Conservation (phyloP, 2,797 vertebrate genomes). For the Gymnocypris eckloni region DNA sequence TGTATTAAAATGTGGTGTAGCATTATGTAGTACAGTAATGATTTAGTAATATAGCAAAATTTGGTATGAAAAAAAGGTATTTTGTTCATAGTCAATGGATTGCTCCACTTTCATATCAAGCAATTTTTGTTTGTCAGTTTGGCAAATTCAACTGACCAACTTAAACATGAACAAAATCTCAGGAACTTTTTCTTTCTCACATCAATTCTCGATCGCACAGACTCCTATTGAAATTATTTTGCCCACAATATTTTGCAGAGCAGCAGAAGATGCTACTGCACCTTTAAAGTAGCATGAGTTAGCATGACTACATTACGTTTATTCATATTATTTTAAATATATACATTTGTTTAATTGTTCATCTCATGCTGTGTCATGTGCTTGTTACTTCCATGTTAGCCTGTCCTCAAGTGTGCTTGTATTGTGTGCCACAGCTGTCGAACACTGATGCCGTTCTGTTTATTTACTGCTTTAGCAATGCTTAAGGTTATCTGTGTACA, state of each 20-base stretch:
- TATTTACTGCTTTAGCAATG: conserved; percentile 10
- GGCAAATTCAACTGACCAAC: neutral
- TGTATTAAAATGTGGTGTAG: neutral
- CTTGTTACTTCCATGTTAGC: neutral
- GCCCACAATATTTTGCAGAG: neutral
- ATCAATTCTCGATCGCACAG: neutral
- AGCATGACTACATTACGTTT: neutral
- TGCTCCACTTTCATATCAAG: no score
- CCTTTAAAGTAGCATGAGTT: neutral
- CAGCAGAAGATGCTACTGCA: neutral
- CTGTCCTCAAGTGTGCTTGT: conserved; percentile 10
- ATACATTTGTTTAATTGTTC: neutral
- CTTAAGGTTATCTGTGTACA: conserved; percentile 48
- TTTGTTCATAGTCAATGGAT: no score
- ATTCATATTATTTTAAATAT: neutral
- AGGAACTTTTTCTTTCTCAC: neutral
- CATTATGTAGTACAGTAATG: no score
- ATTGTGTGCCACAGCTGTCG: neutral
- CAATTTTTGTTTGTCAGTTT: neutral
- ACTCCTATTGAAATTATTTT: neutral
- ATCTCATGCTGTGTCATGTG: neutral
- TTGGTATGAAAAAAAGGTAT: no score
- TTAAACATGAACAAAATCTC: neutral
- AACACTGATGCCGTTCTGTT: neutral
- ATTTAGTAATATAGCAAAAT: no score